Evolutionary conservation across 1,140 invertebrate genomes (phyloP).

Genomic region (Diorhabda carinulata): DNA sequence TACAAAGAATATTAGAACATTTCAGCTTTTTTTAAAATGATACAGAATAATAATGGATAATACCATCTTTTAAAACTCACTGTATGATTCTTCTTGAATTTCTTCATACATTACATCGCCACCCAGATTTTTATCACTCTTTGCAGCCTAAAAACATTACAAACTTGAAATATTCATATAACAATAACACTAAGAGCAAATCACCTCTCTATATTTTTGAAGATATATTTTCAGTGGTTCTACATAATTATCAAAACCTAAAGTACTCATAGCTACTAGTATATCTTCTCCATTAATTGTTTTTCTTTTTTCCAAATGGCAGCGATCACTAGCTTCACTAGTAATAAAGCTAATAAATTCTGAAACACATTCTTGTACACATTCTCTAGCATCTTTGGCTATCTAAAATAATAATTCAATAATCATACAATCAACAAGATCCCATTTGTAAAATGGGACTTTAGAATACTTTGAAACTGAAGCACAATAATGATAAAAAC

Average conservation of each 20-base stretch:
- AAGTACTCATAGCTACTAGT: constrained; percentile 90
- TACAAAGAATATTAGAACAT: no score
- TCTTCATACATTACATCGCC: constrained; percentile 42
- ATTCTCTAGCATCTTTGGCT: constrained; percentile 98
- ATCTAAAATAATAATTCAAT: constrained; percentile 60
- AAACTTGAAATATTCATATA: background rate
- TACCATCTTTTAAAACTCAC: constrained; percentile 30
- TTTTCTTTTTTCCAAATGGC: constrained; percentile 96
- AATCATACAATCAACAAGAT: no score
- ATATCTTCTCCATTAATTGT: constrained; percentile 99
- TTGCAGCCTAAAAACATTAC: constrained; percentile 39
- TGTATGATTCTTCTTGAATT: constrained; percentile 40
- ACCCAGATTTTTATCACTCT: constrained; percentile 44
- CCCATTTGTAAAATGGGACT: no score
- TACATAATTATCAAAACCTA: constrained; percentile 98
- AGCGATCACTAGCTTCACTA: constrained; percentile 94
- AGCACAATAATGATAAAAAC: constrained; percentile 8
- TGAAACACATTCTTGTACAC: constrained; percentile 98
- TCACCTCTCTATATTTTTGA: constrained; percentile 91
- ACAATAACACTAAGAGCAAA: background rate
- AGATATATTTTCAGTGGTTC: constrained; percentile 95
- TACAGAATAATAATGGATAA: no score
- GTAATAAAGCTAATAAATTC: constrained; percentile 99
- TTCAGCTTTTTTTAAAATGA: no score
- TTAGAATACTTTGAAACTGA: background rate